Conservation (phyloP, 2,113 vertebrate species). For the Aegithalos caudatus region DNA sequence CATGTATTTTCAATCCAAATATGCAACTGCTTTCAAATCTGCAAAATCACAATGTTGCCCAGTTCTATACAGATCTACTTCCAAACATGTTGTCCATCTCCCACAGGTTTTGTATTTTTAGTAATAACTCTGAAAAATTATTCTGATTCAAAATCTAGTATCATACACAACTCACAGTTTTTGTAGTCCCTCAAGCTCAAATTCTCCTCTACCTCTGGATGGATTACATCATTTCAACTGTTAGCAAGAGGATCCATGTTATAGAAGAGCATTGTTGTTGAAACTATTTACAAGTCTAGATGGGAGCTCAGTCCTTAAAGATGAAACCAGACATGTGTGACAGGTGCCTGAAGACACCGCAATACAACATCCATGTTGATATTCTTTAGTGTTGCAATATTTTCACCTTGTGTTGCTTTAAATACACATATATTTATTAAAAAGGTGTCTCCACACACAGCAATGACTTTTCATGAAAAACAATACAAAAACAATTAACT, state of each 20-base stretch:
- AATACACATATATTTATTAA: neutral
- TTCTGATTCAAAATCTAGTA: neutral
- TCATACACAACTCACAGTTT: neutral
- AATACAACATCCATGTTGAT: fast-evolving
- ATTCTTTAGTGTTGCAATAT: neutral
- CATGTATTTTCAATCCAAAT: neutral
- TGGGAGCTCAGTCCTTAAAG: neutral
- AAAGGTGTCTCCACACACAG: neutral
- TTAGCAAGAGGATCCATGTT: neutral
- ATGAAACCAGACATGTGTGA: neutral
- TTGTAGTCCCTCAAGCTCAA: neutral
- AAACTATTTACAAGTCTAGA: neutral
- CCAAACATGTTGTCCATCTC: neutral
- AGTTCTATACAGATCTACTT: neutral
- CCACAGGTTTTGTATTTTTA: neutral
- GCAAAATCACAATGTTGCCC: neutral
- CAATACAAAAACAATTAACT: neutral
- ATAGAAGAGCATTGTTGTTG: neutral
- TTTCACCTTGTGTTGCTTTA: neutral
- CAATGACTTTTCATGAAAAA: neutral
- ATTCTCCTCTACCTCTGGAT: neutral
- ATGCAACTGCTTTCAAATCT: neutral
- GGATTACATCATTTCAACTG: neutral
- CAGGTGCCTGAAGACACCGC: neutral
- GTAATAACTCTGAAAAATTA: neutral